Evolutionary conservation across 2,888 invertebrate species (phyloP).

Genomic region (Coremacera marginata): DNA sequence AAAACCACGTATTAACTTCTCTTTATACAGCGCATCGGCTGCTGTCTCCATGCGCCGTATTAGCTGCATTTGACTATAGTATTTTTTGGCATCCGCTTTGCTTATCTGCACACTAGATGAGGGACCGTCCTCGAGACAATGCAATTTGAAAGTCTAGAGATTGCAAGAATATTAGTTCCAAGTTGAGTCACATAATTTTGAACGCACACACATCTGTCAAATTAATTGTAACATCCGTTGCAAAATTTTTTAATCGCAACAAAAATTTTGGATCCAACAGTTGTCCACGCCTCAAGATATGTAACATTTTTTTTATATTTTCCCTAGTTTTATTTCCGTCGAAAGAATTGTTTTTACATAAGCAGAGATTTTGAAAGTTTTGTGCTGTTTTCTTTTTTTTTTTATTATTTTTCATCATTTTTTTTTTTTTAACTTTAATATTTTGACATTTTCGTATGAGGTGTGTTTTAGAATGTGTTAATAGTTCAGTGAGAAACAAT

Average conservation of each 20-base stretch:
- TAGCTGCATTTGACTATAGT: slow-evolving; percentile 81
- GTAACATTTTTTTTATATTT: slow-evolving; percentile 1
- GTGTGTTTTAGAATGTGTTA: too few species aligned
- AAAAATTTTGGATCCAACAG: not conserved
- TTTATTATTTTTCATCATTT: not conserved
- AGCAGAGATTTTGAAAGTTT: not conserved
- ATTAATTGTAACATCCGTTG: not conserved
- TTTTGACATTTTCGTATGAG: too few species aligned
- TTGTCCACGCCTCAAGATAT: not conserved
- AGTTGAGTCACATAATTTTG: too few species aligned
- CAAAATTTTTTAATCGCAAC: not conserved
- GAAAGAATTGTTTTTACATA: not conserved
- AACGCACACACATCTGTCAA: not conserved
- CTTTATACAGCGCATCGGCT: slow-evolving; percentile 93
- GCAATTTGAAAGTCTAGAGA: slow-evolving; percentile 78
- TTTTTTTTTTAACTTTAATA: too few species aligned
- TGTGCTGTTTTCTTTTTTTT: not conserved
- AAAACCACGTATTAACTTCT: slow-evolving; percentile 94
- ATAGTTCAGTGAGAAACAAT: too few species aligned
- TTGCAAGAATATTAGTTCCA: not conserved
- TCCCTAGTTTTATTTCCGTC: slow-evolving; percentile 3
- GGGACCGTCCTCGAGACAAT: slow-evolving; percentile 88
- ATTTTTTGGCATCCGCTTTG: slow-evolving; percentile 83
- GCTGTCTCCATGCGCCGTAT: slow-evolving; percentile 93
- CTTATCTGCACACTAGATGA: slow-evolving; percentile 78